Percentiles rank a stretch among this genome's conserved stretches.
Conservation (phyloP, 2,888 invertebrate species). For the Xestia rhomboidea region DNA sequence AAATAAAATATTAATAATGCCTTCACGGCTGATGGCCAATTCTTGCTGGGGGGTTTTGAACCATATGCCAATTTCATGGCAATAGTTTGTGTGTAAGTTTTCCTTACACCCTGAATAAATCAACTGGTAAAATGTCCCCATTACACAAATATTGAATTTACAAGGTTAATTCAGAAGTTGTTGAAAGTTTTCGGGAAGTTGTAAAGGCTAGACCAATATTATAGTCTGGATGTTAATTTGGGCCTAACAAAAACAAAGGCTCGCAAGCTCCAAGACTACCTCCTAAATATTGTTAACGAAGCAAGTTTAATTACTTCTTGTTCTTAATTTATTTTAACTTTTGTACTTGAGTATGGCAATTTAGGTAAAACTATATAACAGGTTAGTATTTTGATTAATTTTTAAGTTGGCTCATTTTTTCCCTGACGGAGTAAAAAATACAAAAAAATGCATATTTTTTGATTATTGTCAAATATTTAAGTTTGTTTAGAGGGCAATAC, state of each 20-base stretch:
- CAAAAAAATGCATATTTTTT: not conserved
- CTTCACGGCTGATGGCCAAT: not conserved
- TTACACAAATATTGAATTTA: not conserved
- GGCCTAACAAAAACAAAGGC: constrained; percentile 40
- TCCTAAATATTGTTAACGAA: constrained; percentile 43
- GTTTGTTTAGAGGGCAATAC: no score
- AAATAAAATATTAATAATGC: no score
- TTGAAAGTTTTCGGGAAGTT: constrained; percentile 8
- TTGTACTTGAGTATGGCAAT: not conserved
- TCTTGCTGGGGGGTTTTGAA: not conserved
- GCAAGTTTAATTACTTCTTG: constrained; percentile 51
- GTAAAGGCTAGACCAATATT: constrained; percentile 10
- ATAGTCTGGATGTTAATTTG: constrained; percentile 33
- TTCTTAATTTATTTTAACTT: constrained; percentile 17
- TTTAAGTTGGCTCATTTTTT: not conserved
- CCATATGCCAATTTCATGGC: not conserved
- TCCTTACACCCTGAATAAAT: not conserved
- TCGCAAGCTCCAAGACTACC: constrained; percentile 14
- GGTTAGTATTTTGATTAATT: not conserved
- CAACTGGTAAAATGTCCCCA: not conserved
- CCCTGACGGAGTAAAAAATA: not conserved
- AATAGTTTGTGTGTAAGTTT: not conserved
- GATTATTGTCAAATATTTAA: not conserved
- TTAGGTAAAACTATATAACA: not conserved
- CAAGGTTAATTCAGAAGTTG: not conserved